A percentile compares a stretch with the other conserved stretches of the same genome.
phyloP scores from a whole-genome alignment of 2,797 vertebrate species.

The Streptopelia turtur region DNA sequence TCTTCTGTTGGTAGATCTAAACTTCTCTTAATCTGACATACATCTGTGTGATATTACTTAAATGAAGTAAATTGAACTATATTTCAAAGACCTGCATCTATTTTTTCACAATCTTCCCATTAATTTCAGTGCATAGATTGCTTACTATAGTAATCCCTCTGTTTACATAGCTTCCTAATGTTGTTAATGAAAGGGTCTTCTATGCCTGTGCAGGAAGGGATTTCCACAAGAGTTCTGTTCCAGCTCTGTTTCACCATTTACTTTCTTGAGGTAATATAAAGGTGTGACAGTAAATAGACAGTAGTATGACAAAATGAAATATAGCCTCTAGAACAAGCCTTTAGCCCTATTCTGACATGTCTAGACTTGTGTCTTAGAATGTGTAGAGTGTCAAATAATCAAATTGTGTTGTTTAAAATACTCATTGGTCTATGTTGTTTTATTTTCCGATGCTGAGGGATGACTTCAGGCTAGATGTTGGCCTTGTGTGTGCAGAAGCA shows the following conservation, averaged over 20 bases:
- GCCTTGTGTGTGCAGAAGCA: background rate
- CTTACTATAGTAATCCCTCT: background rate
- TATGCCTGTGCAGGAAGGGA: background rate
- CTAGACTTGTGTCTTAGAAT: background rate
- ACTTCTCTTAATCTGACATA: background rate
- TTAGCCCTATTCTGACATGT: background rate
- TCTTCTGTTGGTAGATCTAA: background rate
- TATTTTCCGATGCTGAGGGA: constrained; percentile 37
- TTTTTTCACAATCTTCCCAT: background rate
- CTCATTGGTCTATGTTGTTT: constrained; percentile 32
- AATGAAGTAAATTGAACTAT: background rate
- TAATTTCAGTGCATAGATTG: background rate
- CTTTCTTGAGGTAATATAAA: background rate
- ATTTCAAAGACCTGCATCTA: background rate
- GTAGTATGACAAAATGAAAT: background rate
- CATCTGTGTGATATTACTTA: background rate
- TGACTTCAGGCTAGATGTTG: constrained; percentile 46
- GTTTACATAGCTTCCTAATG: background rate
- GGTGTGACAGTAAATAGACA: background rate
- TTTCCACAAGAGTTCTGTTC: background rate
- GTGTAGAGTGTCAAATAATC: constrained; percentile 15
- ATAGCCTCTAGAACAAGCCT: background rate
- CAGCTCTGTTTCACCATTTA: background rate
- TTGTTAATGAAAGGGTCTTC: background rate
- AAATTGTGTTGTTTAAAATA: constrained; percentile 37